Conservation (phyloP, 2,888 invertebrate genomes). For the Sinotaia quadrata region DNA sequence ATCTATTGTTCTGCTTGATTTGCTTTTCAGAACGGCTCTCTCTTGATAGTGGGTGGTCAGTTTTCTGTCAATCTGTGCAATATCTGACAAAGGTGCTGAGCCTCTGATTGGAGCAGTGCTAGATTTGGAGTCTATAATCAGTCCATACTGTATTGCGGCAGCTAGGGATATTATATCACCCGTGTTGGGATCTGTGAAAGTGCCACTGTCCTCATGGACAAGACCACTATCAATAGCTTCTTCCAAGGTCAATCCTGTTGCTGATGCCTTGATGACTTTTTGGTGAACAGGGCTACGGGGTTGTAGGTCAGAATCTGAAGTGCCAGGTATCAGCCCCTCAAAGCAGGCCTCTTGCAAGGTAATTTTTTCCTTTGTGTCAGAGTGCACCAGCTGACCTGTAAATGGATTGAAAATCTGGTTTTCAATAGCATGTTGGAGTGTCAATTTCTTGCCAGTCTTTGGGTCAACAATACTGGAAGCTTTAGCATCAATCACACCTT, state of each 20-base stretch:
- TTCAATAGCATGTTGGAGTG: constrained; percentile 91
- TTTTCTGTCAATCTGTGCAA: constrained; percentile 31
- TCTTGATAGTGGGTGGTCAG: constrained; percentile 27
- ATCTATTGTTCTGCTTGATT: constrained; percentile 32
- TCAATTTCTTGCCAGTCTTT: constrained; percentile 82
- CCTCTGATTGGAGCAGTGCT: constrained; percentile 29
- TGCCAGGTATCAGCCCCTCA: constrained; percentile 65
- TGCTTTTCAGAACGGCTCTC: constrained; percentile 32
- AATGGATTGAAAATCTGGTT: constrained; percentile 90
- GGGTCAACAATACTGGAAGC: constrained; percentile 64
- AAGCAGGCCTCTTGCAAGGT: constrained; percentile 84
- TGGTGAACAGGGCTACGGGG: constrained; percentile 20
- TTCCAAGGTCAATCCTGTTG: constrained; percentile 73
- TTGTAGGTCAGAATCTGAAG: constrained; percentile 27
- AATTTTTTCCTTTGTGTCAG: constrained; percentile 80
- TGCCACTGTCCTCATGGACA: constrained; percentile 80
- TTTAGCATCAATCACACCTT: constrained; percentile 73
- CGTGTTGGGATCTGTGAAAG: constrained; percentile 76
- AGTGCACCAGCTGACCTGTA: constrained; percentile 78
- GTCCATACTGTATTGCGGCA: constrained; percentile 78
- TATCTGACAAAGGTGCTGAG: constrained; percentile 27
- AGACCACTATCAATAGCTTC: constrained; percentile 76
- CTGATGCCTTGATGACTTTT: constrained; percentile 14
- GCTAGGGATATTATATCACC: constrained; percentile 68
- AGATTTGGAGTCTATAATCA: constrained; percentile 80